Base-by-base conservation (phyloP, 2,113 vertebrate species). In the Ophthalmolycus amberensis region DNA sequence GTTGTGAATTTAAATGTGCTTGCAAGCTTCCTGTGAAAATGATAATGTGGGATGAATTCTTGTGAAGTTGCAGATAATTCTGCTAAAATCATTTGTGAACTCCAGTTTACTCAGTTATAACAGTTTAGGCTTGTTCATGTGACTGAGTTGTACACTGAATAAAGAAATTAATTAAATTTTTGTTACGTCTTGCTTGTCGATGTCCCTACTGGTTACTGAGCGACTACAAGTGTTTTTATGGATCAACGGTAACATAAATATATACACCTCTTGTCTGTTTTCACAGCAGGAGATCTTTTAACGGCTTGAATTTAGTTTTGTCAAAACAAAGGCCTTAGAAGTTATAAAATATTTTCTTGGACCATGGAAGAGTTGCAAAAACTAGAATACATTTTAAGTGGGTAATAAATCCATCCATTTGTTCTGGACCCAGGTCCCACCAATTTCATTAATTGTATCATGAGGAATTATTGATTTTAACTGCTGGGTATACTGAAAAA, bases 181-280 rank as follows among this genome's bases (percentile, higher is more conserved):
- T 50, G 22, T 70, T 63, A 25, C 72, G 44, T 76, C 54, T 68
- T 78, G 76, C 74, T 84, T 88, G 83, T 88, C 16, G 20, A 29
- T 83, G 27, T 87, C 29, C 12, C 34, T 77, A 34, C 22, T 88
- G 52, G 22, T 88, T 77, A 68, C 12, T 77, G 16, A 66, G 32
- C 71, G 15, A 59, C 16, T 37, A 20, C 27, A 34, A 34, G 8
- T 71, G 34, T 18, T 37, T 10, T 70, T 16, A 25, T 25, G 9
- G 8, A 38, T 71, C 25, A 40, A 25, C 11, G 22, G 9, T n/a
- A n/a, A 52, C 10, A 50, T 22, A 3, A 50, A 40, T 69, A 9
- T 6, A 5, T 3, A 44, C 38, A 25, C n/a, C 2, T 37, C 18
- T 44, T 5, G 5, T 3, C 40, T 40, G 50, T 56, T 40, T 71